Percentiles rank a stretch among this genome's conserved stretches.
These are phyloP conservation scores for Heliconius ismenius DNA, from an alignment of 2,888 invertebrate species.

Conservation along the genomic window DNA sequence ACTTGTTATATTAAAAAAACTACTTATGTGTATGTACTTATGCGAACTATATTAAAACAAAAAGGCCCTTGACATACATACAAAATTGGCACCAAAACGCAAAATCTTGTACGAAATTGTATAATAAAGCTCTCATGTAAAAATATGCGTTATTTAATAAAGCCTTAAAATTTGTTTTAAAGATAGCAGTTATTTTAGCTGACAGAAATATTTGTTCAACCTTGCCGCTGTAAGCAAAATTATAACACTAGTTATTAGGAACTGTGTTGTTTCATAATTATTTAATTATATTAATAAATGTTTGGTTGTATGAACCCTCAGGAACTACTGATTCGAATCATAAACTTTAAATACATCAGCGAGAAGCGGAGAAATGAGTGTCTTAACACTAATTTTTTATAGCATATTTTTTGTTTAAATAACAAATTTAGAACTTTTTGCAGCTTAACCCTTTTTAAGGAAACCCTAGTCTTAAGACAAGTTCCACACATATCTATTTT, in stretches of 20 bases:
- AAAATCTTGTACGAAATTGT: not conserved
- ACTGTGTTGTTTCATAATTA: not conserved
- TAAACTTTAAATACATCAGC: no score
- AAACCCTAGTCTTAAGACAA: no score
- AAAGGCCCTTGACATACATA: not conserved
- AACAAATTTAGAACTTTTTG: no score
- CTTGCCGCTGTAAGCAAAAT: conserved; percentile 23
- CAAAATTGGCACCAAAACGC: not conserved
- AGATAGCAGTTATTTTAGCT: not conserved
- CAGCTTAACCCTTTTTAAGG: no score
- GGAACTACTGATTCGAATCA: no score
- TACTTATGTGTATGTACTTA: not conserved
- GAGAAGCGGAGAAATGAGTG: not conserved
- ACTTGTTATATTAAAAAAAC: not conserved
- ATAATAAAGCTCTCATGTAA: not conserved
- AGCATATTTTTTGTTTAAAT: not conserved
- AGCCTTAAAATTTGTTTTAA: not conserved
- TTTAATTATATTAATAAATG: no score
- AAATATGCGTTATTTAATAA: not conserved
- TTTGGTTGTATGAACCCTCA: no score
- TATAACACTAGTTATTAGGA: not conserved
- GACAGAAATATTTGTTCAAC: not conserved
- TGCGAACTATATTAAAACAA: not conserved
- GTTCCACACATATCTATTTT: no score
- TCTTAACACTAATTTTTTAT: not conserved